Conservation (phyloP, 1,140 invertebrate genomes). For the Macrocentrus cingulum region DNA sequence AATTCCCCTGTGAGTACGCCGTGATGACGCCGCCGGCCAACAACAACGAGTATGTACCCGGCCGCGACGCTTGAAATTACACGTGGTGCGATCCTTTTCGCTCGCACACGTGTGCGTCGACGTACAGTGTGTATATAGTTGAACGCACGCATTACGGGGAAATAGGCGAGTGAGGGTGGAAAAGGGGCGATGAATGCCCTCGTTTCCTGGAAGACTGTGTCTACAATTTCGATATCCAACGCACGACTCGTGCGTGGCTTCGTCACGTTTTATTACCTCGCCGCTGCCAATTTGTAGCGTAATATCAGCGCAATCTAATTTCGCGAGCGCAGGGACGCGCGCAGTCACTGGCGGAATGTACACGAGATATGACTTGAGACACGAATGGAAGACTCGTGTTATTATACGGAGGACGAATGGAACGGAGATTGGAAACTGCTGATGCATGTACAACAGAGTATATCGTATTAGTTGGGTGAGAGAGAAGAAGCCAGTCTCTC, state of each 20-base stretch:
- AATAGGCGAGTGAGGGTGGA: neutral
- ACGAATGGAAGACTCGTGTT: neutral
- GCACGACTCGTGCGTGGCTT: slow-evolving; percentile 20
- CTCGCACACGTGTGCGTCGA: slow-evolving; percentile 5
- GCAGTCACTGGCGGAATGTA: neutral
- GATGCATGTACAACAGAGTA: neutral
- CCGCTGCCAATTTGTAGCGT: slow-evolving; percentile 17
- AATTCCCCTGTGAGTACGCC: slow-evolving; percentile 11
- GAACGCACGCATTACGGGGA: neutral
- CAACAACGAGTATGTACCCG: neutral
- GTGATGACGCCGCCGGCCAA: slow-evolving; percentile 4
- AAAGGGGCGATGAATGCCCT: slow-evolving; percentile 9
- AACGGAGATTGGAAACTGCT: neutral
- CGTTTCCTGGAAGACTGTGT: slow-evolving; percentile 14
- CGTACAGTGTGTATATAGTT: neutral
- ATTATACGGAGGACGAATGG: neutral
- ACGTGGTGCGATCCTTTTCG: neutral
- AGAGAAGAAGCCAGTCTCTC: neutral
- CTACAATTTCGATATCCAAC: slow-evolving; percentile 22
- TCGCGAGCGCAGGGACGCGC: neutral
- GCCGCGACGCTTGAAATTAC: slow-evolving; percentile 3
- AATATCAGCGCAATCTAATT: slow-evolving; percentile 21
- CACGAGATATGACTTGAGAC: neutral
- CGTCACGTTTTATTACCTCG: slow-evolving; percentile 25
- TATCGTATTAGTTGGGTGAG: no score